Percentiles rank a stretch among this genome's conserved stretches.
Evolutionary conservation across 1,140 invertebrate species (phyloP).

Genomic region (Centruroides sculpturatus): DNA sequence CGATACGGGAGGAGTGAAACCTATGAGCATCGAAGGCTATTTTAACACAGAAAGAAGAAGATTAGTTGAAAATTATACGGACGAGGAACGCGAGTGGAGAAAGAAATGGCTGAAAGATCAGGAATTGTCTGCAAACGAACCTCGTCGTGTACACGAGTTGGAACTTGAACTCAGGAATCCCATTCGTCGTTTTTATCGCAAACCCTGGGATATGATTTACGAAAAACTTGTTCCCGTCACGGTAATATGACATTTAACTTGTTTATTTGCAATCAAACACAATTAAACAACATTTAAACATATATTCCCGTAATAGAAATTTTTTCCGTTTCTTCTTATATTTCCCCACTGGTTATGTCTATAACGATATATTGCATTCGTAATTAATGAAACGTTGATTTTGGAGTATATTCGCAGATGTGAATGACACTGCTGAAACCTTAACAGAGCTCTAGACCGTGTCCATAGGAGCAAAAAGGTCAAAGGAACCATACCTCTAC

Average conservation of each 20-base stretch:
- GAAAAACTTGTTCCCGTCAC: slow-evolving; percentile 33
- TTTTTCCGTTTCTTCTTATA: no score
- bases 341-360: no score
- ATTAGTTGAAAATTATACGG: slow-evolving; percentile 54
- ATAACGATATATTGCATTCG: no score
- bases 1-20: slow-evolving; percentile 28
- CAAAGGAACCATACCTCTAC: no score
- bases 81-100: slow-evolving; percentile 65
- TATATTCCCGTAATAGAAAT: no score
- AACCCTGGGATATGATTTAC: slow-evolving; percentile 47
- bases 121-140: slow-evolving; percentile 52
- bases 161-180: slow-evolving; percentile 54
- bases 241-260: slow-evolving; percentile 24
- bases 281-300: no score
- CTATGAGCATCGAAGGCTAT: slow-evolving; percentile 57
- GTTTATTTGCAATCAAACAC: no score
- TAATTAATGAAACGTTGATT: no score
- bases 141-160: slow-evolving; percentile 45
- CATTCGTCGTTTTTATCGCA: slow-evolving; percentile 55
- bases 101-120: slow-evolving; percentile 71
- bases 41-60: slow-evolving; percentile 56
- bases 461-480: no score
- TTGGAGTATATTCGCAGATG: no score
- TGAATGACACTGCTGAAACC: no score
- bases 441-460: no score